A percentile compares a stretch with the other conserved stretches of the same genome.
Evolutionary conservation across 2,888 invertebrate genomes (phyloP).

Genomic region (Aporophyla nigra): DNA sequence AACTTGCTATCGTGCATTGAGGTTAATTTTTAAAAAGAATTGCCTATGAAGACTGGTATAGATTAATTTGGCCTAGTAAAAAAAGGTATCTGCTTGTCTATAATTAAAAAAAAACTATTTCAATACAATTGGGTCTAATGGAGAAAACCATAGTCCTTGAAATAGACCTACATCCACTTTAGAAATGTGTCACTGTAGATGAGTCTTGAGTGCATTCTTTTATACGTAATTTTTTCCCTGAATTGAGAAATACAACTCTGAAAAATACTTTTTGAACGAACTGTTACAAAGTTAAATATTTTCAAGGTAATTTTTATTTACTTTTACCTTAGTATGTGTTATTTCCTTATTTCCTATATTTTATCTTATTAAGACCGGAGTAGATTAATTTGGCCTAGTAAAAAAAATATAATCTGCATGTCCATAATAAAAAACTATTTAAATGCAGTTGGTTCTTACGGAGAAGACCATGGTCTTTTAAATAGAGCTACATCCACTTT

Average conservation of each 20-base stretch:
- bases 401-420: too few species aligned
- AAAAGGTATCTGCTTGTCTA: not conserved
- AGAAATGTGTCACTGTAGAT: not conserved
- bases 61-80: constrained; percentile 1
- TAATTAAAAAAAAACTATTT: not conserved
- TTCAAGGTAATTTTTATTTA: not conserved
- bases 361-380: too few species aligned
- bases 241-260: not conserved
- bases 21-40: constrained; percentile 17
- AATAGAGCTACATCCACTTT: too few species aligned
- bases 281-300: not conserved
- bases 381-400: too few species aligned
- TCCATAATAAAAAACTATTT: too few species aligned
- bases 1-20: constrained; percentile 17
- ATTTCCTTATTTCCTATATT: too few species aligned
- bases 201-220: not conserved
- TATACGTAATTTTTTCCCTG: not conserved
- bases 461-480: too few species aligned
- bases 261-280: not conserved
- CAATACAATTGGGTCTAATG: not conserved
- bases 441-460: too few species aligned
- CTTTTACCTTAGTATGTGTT: not conserved
- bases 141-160: not conserved
- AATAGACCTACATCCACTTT: not conserved
- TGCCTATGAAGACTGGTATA: not conserved